A percentile compares a stretch with the other conserved stretches of the same genome.
Evolutionary conservation across 2,797 vertebrate genomes (phyloP).

Genomic region (Tolypeutes matacus): DNA sequence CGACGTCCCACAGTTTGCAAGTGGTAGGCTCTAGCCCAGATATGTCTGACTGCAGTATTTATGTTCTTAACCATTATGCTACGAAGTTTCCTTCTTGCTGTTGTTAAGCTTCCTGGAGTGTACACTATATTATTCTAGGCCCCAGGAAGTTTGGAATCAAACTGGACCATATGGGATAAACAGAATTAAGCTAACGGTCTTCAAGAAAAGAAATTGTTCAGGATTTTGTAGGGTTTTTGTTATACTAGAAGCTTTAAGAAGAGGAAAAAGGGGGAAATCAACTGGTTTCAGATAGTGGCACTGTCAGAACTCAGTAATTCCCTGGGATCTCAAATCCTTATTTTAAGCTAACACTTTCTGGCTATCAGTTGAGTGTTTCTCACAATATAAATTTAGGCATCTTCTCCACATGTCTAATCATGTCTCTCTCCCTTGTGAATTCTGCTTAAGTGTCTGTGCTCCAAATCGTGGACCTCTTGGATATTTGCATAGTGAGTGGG

Average conservation of each 20-base stretch:
- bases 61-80: background rate
- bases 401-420: background rate
- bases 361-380: conserved; percentile 7
- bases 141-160: conserved; percentile 31
- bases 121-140: background rate
- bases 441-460: background rate
- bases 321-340: background rate
- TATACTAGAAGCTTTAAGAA: background rate
- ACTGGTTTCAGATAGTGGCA: conserved; percentile 17
- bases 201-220: conserved; percentile 30
- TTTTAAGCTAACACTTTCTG: conserved; percentile 8
- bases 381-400: background rate
- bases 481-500: background rate
- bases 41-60: background rate
- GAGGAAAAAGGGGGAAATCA: background rate
- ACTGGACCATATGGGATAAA: background rate
- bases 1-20: background rate
- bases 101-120: background rate
- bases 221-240: background rate
- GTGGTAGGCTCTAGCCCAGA: background rate
- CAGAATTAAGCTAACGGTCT: background rate
- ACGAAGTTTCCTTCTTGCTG: background rate
- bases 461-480: background rate
- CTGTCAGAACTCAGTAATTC: background rate
- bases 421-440: conserved; percentile 8